These are phyloP conservation scores for Phocoena sinus DNA, from an alignment of 2,113 vertebrate species.

Conservation along the genomic window DNA sequence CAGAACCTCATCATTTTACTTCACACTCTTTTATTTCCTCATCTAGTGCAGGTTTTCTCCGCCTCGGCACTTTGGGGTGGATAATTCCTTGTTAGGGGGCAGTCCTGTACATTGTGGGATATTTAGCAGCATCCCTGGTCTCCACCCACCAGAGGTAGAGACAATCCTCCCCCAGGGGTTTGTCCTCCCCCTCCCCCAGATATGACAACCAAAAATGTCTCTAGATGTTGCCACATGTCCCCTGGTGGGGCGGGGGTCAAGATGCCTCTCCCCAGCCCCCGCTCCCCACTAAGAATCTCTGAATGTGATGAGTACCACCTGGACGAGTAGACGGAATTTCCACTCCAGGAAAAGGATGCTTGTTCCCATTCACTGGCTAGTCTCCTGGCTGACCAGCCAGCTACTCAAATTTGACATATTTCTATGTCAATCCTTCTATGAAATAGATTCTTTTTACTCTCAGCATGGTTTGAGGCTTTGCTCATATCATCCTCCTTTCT, in stretches of 20 bases:
- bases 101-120: too few relatives aligned
- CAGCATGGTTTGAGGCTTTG: neutral
- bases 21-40: neutral
- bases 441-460: neutral
- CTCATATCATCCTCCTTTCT: neutral
- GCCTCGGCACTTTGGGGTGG: neutral
- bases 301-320: neutral
- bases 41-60: neutral
- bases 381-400: neutral
- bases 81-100: neutral
- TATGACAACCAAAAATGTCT: neutral
- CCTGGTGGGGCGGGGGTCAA: neutral
- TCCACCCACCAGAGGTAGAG: neutral
- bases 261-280: neutral
- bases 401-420: neutral
- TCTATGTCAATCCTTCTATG: neutral
- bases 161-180: too few relatives aligned
- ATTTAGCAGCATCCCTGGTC: neutral
- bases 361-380: neutral
- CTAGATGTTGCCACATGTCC: neutral
- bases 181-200: too few relatives aligned
- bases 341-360: neutral
- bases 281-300: neutral
- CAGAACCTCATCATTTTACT: neutral
- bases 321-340: neutral